phyloP scores from a whole-genome alignment of 35 echinoderm and acorn worm genomes.

The Stichopus chloronotus region DNA sequence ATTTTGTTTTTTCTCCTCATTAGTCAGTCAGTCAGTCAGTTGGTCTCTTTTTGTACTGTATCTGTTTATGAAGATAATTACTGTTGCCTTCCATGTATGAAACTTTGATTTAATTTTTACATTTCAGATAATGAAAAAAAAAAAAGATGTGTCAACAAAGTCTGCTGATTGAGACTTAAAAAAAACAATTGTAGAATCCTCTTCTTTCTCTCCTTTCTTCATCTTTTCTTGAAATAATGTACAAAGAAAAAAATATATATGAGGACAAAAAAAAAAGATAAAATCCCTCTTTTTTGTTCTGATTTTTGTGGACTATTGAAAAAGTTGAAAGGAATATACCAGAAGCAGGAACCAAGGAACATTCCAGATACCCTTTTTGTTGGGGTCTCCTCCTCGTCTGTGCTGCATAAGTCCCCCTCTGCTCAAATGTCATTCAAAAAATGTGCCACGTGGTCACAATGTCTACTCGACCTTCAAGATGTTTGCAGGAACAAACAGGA shows the following conservation, averaged over 20 bases:
- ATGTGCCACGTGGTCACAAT: background rate
- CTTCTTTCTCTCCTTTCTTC: background rate
- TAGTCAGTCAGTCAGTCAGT: background rate
- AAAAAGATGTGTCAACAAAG: background rate
- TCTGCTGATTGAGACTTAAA: background rate
- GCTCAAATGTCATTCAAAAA: background rate
- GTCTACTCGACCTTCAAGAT: background rate
- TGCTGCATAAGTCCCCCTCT: background rate
- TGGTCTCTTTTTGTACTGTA: background rate
- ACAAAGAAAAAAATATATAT: conserved; percentile 48
- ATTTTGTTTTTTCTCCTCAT: background rate
- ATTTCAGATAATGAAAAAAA: background rate
- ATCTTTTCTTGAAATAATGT: conserved; percentile 36
- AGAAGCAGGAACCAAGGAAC: background rate
- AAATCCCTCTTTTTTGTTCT: background rate
- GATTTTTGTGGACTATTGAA: background rate
- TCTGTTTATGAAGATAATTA: background rate
- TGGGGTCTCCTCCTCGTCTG: background rate
- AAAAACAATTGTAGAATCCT: background rate
- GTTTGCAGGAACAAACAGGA: background rate
- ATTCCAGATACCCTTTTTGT: background rate
- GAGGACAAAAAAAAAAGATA: background rate
- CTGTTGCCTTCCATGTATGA: conserved; percentile 38
- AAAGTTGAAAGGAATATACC: background rate
- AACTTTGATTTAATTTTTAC: background rate